Percentiles rank a stretch among this genome's conserved stretches.
phyloP scores from a whole-genome alignment of 2,797 vertebrate species.

The Threskiornis aethiopicus region DNA sequence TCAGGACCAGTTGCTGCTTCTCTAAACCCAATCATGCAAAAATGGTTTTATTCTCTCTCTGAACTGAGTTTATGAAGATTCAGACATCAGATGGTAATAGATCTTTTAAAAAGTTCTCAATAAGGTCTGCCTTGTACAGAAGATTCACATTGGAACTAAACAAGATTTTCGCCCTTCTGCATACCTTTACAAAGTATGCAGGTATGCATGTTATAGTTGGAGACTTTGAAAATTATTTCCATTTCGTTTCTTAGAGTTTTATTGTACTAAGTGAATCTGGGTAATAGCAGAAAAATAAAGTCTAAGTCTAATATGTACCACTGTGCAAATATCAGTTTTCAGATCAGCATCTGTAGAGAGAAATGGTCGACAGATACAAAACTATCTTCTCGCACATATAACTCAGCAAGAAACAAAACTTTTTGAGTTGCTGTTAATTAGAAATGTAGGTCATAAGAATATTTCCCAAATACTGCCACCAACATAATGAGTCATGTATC shows the following conservation, averaged over 20 bases:
- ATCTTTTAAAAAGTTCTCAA: not conserved
- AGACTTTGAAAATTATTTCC: not conserved
- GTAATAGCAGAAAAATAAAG: not conserved
- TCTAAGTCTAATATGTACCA: fast-evolving
- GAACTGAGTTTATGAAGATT: not conserved
- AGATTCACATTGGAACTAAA: not conserved
- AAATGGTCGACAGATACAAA: not conserved
- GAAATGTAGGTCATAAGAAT: not conserved
- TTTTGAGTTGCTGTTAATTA: not conserved
- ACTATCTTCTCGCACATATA: not conserved
- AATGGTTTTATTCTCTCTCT: not conserved
- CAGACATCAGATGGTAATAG: not conserved
- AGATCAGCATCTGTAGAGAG: not conserved
- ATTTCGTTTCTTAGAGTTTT: not conserved
- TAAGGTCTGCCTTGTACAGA: not conserved
- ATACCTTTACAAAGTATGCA: not conserved
- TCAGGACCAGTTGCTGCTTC: not conserved
- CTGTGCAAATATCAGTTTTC: not conserved
- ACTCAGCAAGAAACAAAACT: not conserved
- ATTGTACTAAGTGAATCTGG: not conserved
- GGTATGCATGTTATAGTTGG: not conserved
- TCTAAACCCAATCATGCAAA: not conserved
- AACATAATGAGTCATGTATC: not conserved
- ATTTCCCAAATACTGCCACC: not conserved
- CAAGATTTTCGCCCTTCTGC: not conserved